phyloP scores from a whole-genome alignment of 2,888 invertebrate genomes.

The Junonia oenone region DNA sequence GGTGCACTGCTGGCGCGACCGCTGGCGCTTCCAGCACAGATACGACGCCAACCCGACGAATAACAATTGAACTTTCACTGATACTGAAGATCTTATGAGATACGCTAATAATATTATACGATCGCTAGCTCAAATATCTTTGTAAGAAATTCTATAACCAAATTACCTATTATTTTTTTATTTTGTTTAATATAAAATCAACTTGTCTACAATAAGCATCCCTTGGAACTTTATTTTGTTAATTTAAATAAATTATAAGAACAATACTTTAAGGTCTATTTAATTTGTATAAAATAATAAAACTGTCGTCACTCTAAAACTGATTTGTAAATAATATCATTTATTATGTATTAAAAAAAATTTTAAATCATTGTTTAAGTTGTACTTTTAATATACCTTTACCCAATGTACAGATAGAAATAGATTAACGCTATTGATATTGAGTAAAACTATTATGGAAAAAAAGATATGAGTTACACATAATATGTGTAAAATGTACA shows the following conservation, averaged over 20 bases:
- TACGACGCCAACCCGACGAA: slow-evolving; percentile 18
- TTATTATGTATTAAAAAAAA: slow-evolving; percentile 8
- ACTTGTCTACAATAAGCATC: background rate
- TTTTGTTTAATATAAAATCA: background rate
- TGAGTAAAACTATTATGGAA: background rate
- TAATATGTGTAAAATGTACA: background rate
- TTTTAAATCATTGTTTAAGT: background rate
- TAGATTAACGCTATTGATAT: background rate
- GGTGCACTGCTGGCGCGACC: slow-evolving; percentile 74
- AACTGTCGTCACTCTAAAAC: slow-evolving; percentile 3
- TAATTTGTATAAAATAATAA: background rate
- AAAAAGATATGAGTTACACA: background rate
- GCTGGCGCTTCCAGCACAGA: slow-evolving; percentile 55
- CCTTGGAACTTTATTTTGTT: background rate
- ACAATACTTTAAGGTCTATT: background rate
- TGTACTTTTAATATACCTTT: background rate
- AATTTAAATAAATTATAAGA: background rate
- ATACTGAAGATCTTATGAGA: background rate
- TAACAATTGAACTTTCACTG: slow-evolving; percentile 13
- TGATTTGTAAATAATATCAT: slow-evolving; percentile 18
- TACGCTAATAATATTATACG: background rate
- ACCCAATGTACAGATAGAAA: background rate
- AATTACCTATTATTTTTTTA: too few relatives aligned
- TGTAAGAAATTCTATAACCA: too few relatives aligned
- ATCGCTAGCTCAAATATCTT: too few relatives aligned